Conservation (phyloP, 2,113 vertebrate species). For the Cephalopterus ornatus region DNA sequence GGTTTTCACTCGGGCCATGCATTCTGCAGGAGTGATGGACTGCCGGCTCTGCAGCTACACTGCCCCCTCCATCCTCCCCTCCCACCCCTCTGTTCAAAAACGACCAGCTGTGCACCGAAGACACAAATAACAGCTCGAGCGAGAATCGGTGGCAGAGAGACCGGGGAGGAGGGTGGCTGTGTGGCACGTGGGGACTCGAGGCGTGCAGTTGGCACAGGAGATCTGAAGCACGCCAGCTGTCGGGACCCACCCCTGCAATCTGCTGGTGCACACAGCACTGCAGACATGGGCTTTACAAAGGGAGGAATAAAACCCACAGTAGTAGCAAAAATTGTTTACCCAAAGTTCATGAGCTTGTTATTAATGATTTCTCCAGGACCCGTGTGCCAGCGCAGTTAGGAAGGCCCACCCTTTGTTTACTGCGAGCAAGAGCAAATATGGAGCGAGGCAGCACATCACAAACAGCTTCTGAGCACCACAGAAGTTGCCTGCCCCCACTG, state of each 20-base stretch:
- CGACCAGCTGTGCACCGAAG: background rate
- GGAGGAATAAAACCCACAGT: background rate
- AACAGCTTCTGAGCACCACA: background rate
- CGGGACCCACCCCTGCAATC: conserved; percentile 56
- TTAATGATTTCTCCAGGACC: background rate
- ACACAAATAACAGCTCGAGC: background rate
- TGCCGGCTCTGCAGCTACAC: background rate
- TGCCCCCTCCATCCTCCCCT: conserved; percentile 35
- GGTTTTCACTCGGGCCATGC: background rate
- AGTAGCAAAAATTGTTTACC: conserved; percentile 22
- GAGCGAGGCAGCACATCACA: fast-evolving
- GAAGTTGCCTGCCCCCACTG: background rate
- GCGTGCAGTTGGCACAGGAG: conserved; percentile 18
- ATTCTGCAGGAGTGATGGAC: conserved; percentile 15
- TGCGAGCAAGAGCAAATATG: background rate
- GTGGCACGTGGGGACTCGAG: background rate
- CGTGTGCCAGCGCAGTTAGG: fast-evolving
- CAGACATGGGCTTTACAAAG: background rate
- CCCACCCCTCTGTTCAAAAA: conserved; percentile 39
- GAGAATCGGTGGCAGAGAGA: background rate
- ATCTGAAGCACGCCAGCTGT: conserved; percentile 52
- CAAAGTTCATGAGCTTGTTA: background rate
- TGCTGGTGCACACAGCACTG: background rate
- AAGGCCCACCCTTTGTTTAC: background rate
- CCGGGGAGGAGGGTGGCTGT: background rate